A percentile compares a stretch with the other conserved stretches of the same genome.
Evolutionary conservation across 1,140 invertebrate genomes (phyloP).

Genomic region (Phenacoccus solenopsis): DNA sequence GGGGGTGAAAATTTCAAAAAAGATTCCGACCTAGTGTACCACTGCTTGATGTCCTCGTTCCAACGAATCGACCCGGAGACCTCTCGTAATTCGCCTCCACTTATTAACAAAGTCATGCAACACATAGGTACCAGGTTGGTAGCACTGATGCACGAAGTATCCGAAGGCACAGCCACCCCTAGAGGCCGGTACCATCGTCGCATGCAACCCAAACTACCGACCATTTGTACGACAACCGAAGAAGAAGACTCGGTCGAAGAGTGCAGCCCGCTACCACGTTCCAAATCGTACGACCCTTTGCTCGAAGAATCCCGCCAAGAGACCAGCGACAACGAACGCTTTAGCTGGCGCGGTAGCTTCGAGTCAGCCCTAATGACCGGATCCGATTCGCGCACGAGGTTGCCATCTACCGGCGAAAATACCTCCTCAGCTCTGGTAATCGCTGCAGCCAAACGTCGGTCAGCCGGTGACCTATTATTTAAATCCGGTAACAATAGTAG

Average conservation of each 20-base stretch:
- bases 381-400: slow-evolving; percentile 58
- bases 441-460: slow-evolving; percentile 57
- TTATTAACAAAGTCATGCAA: slow-evolving; percentile 85
- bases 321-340: slow-evolving; percentile 74
- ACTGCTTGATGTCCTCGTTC: slow-evolving; percentile 65
- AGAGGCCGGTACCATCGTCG: slow-evolving; percentile 26
- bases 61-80: slow-evolving; percentile 46
- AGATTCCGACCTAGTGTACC: slow-evolving; percentile 70
- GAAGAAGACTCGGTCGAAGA: slow-evolving; percentile 46
- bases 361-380: slow-evolving; percentile 71
- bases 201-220: slow-evolving; percentile 25
- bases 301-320: slow-evolving; percentile 49
- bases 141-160: slow-evolving; percentile 84
- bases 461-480: slow-evolving; percentile 62
- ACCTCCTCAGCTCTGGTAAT: slow-evolving; percentile 48
- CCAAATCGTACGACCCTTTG: slow-evolving; percentile 63
- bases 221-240: slow-evolving; percentile 18
- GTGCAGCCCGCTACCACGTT: slow-evolving; percentile 45
- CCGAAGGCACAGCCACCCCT: slow-evolving; percentile 43
- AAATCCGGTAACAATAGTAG: slow-evolving; percentile 55
- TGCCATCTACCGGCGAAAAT: slow-evolving; percentile 47
- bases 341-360: slow-evolving; percentile 80
- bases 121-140: slow-evolving; percentile 80
- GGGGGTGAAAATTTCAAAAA: slow-evolving; percentile 51
- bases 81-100: slow-evolving; percentile 61